phyloP scores from a whole-genome alignment of 2,113 vertebrate genomes.

The Bothrops jararaca region DNA sequence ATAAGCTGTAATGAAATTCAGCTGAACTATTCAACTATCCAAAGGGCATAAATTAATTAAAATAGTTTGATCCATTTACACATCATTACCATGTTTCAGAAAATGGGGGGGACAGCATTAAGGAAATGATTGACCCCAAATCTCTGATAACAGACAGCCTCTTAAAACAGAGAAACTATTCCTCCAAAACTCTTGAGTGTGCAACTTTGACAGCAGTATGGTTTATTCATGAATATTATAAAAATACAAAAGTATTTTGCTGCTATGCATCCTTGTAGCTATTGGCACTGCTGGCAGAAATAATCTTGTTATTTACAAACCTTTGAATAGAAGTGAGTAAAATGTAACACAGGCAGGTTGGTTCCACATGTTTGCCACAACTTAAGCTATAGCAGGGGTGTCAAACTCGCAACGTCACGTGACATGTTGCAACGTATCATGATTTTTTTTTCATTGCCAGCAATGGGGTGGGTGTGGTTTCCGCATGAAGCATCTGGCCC shows the following conservation, averaged over 20 bases:
- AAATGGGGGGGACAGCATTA: not conserved
- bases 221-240: not conserved
- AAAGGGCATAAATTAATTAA: slow-evolving; percentile 26
- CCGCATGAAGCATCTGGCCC: too few relatives aligned
- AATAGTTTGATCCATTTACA: slow-evolving; percentile 27
- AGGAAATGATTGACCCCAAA: not conserved
- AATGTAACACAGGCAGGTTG: not conserved
- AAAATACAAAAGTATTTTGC: not conserved
- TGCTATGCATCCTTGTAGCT: not conserved
- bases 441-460: too few relatives aligned
- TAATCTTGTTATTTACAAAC: not conserved
- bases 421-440: too few relatives aligned
- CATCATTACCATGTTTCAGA: slow-evolving; percentile 24
- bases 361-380: not conserved
- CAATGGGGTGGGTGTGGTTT: too few relatives aligned
- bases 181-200: not conserved
- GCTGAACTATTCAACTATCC: slow-evolving; percentile 24
- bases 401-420: too few relatives aligned
- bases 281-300: not conserved
- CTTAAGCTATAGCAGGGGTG: not conserved
- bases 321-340: not conserved
- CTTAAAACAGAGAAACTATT: not conserved
- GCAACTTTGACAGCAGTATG: not conserved
- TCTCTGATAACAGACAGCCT: not conserved
- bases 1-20: slow-evolving; percentile 38